phyloP scores from a whole-genome alignment of 2,113 vertebrate species.

The Carettochelys insculpta region DNA sequence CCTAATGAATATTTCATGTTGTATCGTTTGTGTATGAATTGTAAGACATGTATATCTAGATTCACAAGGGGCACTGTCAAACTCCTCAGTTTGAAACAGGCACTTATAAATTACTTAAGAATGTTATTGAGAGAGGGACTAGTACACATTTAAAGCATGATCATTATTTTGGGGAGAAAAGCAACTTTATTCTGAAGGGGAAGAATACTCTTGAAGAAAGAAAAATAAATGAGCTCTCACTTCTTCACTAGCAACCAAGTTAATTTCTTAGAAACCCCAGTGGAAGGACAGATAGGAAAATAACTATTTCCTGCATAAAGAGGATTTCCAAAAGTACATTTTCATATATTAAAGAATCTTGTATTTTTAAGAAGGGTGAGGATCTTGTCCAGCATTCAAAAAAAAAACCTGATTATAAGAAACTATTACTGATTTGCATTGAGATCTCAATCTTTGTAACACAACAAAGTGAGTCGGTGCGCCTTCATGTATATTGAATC shows the following conservation, averaged over 20 bases:
- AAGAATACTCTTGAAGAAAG: constrained; percentile 19
- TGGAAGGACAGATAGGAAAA: not conserved
- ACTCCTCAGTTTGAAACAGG: constrained; percentile 61
- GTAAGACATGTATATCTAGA: constrained; percentile 68
- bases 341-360: not conserved
- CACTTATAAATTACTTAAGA: constrained; percentile 73
- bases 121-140: constrained; percentile 28
- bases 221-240: not conserved
- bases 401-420: not conserved
- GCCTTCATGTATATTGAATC: not conserved
- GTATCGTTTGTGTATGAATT: constrained; percentile 72
- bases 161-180: constrained; percentile 19
- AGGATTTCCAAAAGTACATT: not conserved
- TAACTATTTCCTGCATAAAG: not conserved
- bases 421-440: not conserved
- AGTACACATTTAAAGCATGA: constrained; percentile 23
- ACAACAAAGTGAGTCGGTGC: not conserved
- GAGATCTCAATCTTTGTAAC: not conserved
- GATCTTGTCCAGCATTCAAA: not conserved
- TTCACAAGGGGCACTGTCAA: constrained; percentile 65
- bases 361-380: not conserved
- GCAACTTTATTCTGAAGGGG: not conserved
- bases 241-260: not conserved
- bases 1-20: constrained; percentile 75
- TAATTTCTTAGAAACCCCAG: not conserved